Base-by-base conservation (phyloP, 2,113 vertebrate species). In the Glareola pratincola region DNA sequence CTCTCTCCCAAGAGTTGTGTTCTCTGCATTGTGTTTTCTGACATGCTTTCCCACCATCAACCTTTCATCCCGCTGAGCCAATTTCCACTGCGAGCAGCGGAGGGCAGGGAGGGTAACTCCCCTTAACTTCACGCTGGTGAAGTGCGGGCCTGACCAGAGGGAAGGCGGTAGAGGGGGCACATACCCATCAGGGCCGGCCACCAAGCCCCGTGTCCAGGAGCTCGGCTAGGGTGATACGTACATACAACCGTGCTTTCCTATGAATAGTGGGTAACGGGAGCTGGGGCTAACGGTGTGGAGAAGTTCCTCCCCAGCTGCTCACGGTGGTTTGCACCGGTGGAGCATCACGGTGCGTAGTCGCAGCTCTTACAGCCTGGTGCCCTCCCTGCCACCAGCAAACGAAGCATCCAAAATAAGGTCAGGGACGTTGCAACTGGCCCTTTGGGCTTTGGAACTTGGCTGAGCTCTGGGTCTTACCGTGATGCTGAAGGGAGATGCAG, bases 21-120 rank as follows among this genome's bases (percentile, higher is more conserved):
- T 95, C 91, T 95, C 97, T 96, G 95, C 95, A 78, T 84, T 95
- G 92, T 95, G 11, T 81, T 92, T 96, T 91, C 94, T 96, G 95
- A 94, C 94, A 67, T 41, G 94, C 91, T 97, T 96, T 96, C 91
- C 88, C 96, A 95, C 95, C 76, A 89, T 10, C 94, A 91, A 18
- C 94, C 94, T 95, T 92, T 94, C 85, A 88, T 92, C 73, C 96
- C 39, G 36, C 20, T 91, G 92, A 91, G 63, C 92, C 86, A 30
- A 94, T 78, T 80, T 75, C 86, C 92, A 88, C 56, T 94, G 82
- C 81, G 21, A 92, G 83, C 2, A 0, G 57, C 21, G 0, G 69
- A 88, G 90, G 82, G 85, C 88, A 84, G 83, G 68, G 68, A 90
- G 84, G 84, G 67, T 59, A 80, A 71, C 79, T 75, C 75, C 74